These are phyloP conservation scores for Sebastes hubbsi DNA, from an alignment of 2,797 vertebrate genomes.

Conservation along the genomic window DNA sequence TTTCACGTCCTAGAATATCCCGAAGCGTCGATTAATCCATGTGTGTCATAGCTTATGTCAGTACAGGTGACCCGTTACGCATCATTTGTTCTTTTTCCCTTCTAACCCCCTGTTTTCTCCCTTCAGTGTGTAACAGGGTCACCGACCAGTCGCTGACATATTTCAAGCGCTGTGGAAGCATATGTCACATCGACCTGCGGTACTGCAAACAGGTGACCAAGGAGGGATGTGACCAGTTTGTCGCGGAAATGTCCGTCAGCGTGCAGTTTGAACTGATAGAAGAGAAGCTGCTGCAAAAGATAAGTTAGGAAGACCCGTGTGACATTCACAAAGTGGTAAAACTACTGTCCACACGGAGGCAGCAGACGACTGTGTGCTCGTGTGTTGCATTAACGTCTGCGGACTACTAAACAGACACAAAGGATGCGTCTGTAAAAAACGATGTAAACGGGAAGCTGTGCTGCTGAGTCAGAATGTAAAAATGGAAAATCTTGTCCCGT, in stretches of 20 bases:
- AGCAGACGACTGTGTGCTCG: constrained; percentile 48
- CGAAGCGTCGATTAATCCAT: constrained; percentile 22
- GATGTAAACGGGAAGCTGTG: constrained; percentile 43
- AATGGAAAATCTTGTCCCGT: constrained; percentile 38
- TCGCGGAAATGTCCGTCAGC: constrained; percentile 96
- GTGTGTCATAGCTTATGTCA: constrained; percentile 21
- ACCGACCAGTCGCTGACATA: constrained; percentile 97
- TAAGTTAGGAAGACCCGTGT: constrained; percentile 84
- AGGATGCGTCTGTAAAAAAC: constrained; percentile 3
- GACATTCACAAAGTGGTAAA: constrained; percentile 7
- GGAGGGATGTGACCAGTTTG: constrained; percentile 95
- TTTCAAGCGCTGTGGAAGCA: constrained; percentile 97
- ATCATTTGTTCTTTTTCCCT: constrained; percentile 14
- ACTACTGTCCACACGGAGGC: constrained; percentile 67
- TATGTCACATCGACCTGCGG: constrained; percentile 95
- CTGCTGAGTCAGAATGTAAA: constrained; percentile 69
- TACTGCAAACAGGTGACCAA: constrained; percentile 97
- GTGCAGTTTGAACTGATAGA: constrained; percentile 95
- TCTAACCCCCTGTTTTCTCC: constrained; percentile 25
- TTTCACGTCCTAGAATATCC: neutral
- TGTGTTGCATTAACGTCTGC: neutral
- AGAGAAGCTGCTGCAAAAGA: constrained; percentile 95
- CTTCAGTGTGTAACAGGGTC: constrained; percentile 94
- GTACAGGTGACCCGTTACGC: constrained; percentile 20
- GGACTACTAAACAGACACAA: constrained; percentile 8